phyloP scores from a whole-genome alignment of 2,113 vertebrate genomes.

The Psephotus haematonotus region DNA sequence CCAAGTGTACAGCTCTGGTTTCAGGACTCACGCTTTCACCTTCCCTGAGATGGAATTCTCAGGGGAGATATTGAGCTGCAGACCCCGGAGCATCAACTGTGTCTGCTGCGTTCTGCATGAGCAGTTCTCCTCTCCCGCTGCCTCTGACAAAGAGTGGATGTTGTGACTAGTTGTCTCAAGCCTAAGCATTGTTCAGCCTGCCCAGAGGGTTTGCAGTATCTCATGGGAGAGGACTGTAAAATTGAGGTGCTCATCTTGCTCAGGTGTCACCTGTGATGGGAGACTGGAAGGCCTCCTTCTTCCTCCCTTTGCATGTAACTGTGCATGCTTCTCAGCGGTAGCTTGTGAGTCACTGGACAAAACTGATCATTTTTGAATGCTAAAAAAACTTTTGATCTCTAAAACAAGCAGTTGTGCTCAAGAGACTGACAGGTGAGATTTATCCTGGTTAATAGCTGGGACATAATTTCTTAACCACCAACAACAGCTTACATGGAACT shows the following conservation, averaged over 20 bases:
- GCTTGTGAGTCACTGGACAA: neutral
- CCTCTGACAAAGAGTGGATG: neutral
- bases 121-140: neutral
- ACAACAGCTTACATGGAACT: neutral
- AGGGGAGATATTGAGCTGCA: neutral
- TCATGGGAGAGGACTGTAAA: neutral
- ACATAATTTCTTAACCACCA: neutral
- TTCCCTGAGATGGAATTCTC: conserved; percentile 4
- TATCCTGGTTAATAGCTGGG: neutral
- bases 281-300: neutral
- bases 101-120: neutral
- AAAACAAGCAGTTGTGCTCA: neutral
- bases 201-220: neutral
- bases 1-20: neutral
- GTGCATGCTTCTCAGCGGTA: neutral
- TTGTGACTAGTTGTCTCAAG: neutral
- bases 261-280: neutral
- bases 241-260: neutral
- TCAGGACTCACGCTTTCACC: neutral
- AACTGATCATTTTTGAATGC: neutral
- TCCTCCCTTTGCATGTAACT: neutral
- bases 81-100: neutral
- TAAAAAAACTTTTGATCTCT: neutral
- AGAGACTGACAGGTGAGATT: neutral
- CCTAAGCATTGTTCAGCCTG: neutral